Evolutionary conservation across 1,140 invertebrate genomes (phyloP), one percentile per base, ranked within the genome.

Genomic region (Drosophila persimilis): DNA sequence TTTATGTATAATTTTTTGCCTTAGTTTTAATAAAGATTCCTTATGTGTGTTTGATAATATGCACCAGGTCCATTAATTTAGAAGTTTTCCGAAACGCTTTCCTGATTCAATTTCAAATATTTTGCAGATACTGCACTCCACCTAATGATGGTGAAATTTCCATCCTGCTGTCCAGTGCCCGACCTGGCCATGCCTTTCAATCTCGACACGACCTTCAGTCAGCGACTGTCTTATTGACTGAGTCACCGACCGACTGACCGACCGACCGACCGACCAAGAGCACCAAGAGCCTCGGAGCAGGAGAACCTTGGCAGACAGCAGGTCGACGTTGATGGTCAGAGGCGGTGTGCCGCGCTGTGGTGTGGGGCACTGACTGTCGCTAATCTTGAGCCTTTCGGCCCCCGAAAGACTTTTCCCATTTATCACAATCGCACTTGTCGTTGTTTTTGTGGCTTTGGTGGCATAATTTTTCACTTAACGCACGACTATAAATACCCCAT

Each of bases 391-490:
- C 67, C 78, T 76, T 80, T 67, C 62, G 57, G 61, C 69, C 66
- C 70, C 61, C 71, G 29, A 72, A 61, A 77, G 77, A 84, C 80
- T 86, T 70, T 73, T 71, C 73, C 81, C 81, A 85, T 81, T 86
- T 75, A 77, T 85, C 83, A 85, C 69, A 65, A 60, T 65, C 74
- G 77, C 69, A 86, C 64, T 86, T 73, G 77, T 69, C 48, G 31
- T 65, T 50, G n/a, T 61, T 62, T 31, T 43, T 63, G 57, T 51
- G 77, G 71, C 50, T 73, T 62, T 51, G 66, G 52, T 86, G 81
- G 83, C 83, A 88, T 86, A 88, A 86, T 86, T 88, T 86, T 86
- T 75, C 77, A 86, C 81, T 86, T 86, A 88, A 86, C 81, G 83
- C 81, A 86, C 81, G 59, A 47, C 81, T 86, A 86, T 78, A 86